These are phyloP conservation scores for Heterodera filipjevi DNA, from an alignment of 2,888 invertebrate species.

Conservation along the genomic window DNA sequence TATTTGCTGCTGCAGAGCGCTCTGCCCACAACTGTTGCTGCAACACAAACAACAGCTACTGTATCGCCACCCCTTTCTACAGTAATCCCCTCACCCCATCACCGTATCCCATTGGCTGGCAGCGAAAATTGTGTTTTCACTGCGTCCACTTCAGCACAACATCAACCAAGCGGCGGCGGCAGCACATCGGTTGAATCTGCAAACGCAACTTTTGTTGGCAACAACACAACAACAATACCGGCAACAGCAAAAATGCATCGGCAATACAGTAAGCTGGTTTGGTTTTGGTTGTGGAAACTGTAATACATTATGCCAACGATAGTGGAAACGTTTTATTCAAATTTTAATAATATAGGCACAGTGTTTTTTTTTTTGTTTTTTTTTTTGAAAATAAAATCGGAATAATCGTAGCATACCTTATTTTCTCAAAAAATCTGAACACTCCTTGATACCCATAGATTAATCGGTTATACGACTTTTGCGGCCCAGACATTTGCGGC, in stretches of 20 bases:
- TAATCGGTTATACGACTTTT: too few relatives aligned
- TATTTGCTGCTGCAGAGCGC: too few relatives aligned
- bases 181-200: background rate
- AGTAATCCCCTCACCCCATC: background rate
- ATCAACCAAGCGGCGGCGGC: constrained; percentile 1
- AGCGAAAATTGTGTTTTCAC: constrained; percentile 23
- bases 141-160: background rate
- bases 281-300: background rate
- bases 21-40: background rate
- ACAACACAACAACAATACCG: background rate
- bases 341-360: too few relatives aligned
- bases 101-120: constrained; percentile 8
- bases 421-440: too few relatives aligned
- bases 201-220: background rate
- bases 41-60: background rate
- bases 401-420: too few relatives aligned
- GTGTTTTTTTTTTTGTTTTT: too few relatives aligned
- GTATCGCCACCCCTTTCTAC: background rate
- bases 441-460: too few relatives aligned
- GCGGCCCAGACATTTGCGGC: too few relatives aligned
- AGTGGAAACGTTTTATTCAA: too few relatives aligned
- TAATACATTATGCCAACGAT: too few relatives aligned
- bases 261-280: constrained; percentile 45
- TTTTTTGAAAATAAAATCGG: too few relatives aligned
- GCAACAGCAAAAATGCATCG: constrained; percentile 56